Evolutionary conservation across 2,888 invertebrate genomes (phyloP), one percentile per base, ranked within the genome.

Genomic region (Agonopterix arenella): DNA sequence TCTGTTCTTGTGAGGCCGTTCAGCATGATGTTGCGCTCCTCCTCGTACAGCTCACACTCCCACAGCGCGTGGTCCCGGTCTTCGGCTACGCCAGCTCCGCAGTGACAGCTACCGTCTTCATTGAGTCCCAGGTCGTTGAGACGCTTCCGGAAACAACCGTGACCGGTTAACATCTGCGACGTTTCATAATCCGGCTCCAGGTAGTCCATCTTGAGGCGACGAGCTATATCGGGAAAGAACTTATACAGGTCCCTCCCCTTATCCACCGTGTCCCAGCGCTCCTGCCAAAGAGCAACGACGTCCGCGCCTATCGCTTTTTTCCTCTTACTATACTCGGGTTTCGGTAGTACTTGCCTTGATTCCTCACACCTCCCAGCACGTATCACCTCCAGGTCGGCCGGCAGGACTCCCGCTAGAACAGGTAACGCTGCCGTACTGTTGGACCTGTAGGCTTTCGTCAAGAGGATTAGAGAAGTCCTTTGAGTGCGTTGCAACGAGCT

Each of bases 391-490:
- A 60, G 54, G 48, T 62, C 61, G 4, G 56, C 60, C 7, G 66
- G 63, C 41, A 65, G 52, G 8, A 64, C 64, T 1, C 62, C 62
- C 0, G 62, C 64, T 0, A 66, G 52, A 11, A 66, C 65, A 0
- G 60, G 57, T 44, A 66, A 45, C 2, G 63, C 62, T 1, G 55
- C 57, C 0, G 60, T 55, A 46, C 64, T 64, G 11, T 37, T 16
- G 1, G 65, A 51, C 8, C 63, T 49, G 53, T 64, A 68, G 0
- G 66, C 66, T 51, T 69, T 65, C 11, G 62, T 63, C 7, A 65
- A 47, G 0, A 62, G 44, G 1, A 57, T 47, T 0, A 60, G 45
- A 7, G 59, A 54, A 13, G 51, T 45, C 2, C 60, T 36, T 45
- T 65, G 64, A 0, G 55, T 51, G 1, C 61, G 49, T 9, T 62